Evolutionary conservation across 2,113 vertebrate species (phyloP).

Genomic region (Nothobranchius kuhntae): DNA sequence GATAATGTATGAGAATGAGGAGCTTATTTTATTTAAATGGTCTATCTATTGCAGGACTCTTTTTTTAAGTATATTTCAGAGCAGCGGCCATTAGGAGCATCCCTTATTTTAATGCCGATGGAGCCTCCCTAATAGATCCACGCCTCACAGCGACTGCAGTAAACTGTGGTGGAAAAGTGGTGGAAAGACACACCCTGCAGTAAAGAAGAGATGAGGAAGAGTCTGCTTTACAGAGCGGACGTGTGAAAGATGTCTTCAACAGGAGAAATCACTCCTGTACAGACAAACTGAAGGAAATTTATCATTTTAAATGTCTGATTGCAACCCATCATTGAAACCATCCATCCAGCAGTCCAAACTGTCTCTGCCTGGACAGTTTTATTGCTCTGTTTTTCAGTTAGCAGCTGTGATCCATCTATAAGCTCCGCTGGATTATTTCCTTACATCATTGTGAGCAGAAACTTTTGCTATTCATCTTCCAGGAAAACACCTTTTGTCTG

Average conservation of each 20-base stretch:
- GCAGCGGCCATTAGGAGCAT: conserved; percentile 15
- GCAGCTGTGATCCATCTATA: conserved; percentile 10
- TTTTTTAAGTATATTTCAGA: neutral
- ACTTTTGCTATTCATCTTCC: neutral
- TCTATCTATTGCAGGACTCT: neutral
- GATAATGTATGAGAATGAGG: neutral
- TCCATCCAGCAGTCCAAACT: too few species aligned
- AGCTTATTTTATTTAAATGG: neutral
- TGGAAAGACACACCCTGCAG: conserved; percentile 50
- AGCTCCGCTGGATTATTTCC: conserved; percentile 34
- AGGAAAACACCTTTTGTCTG: neutral
- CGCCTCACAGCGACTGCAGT: conserved; percentile 14
- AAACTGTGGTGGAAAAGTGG: neutral
- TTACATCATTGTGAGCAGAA: neutral
- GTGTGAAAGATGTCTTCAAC: neutral
- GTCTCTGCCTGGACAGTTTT: conserved; percentile 21
- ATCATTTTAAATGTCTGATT: conserved; percentile 8
- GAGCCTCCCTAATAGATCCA: conserved; percentile 11
- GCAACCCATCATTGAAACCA: neutral
- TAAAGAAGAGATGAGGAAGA: conserved; percentile 10
- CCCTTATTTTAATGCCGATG: conserved; percentile 9
- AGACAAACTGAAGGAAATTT: neutral
- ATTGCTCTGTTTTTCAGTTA: conserved; percentile 12
- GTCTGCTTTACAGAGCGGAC: neutral
- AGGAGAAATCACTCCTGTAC: neutral